phyloP scores from a whole-genome alignment of 2,113 vertebrate genomes.

The Myrmophylax atrothorax region DNA sequence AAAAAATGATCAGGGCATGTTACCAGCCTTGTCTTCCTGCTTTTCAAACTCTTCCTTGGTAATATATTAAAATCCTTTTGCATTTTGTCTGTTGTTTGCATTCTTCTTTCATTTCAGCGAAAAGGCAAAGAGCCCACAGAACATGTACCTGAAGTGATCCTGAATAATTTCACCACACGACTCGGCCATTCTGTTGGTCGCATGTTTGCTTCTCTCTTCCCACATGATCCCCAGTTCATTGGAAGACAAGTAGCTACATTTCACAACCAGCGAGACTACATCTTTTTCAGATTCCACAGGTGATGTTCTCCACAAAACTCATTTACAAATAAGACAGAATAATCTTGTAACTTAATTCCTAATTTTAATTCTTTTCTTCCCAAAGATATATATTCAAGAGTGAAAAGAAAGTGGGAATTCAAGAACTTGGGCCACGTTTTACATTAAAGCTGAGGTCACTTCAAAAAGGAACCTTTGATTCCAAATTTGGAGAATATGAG shows the following conservation, averaged over 20 bases:
- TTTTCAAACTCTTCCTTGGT: background rate
- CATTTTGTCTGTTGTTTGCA: background rate
- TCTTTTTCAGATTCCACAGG: slow-evolving; percentile 98
- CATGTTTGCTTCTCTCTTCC: slow-evolving; percentile 92
- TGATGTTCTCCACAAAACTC: slow-evolving; percentile 36
- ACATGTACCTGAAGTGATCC: slow-evolving; percentile 91
- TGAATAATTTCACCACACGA: slow-evolving; percentile 95
- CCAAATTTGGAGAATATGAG: slow-evolving; percentile 97
- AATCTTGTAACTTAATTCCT: background rate
- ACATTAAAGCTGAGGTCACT: slow-evolving; percentile 95
- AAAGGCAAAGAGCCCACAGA: slow-evolving; percentile 90
- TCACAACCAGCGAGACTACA: slow-evolving; percentile 96
- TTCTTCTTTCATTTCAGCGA: slow-evolving; percentile 74
- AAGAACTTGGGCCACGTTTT: slow-evolving; percentile 96
- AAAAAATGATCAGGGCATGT: background rate
- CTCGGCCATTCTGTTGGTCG: slow-evolving; percentile 92
- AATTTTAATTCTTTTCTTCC: background rate
- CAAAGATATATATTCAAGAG: slow-evolving; percentile 93
- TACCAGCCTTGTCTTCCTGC: background rate
- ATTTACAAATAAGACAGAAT: background rate
- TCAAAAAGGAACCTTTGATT: slow-evolving; percentile 98
- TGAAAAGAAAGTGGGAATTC: slow-evolving; percentile 96
- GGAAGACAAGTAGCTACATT: slow-evolving; percentile 97
- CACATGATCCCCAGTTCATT: slow-evolving; percentile 92
- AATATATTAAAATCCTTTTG: background rate